phyloP scores from a whole-genome alignment of 2,888 invertebrate genomes.

The Eugnorisma glareosa region DNA sequence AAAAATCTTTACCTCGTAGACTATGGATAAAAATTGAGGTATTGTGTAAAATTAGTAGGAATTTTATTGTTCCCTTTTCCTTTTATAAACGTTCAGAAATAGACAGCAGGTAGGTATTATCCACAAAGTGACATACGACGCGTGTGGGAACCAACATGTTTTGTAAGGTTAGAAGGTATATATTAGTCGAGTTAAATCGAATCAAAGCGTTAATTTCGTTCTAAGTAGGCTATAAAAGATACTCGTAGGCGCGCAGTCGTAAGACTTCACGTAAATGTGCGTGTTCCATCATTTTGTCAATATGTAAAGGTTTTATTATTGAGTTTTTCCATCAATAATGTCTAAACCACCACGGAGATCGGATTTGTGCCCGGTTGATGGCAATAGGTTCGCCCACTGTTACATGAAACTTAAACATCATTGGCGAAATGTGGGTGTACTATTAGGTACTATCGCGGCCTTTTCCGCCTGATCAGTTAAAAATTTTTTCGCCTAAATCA shows the following conservation, averaged over 20 bases:
- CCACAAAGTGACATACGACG: not conserved
- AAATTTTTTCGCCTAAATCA: too few relatives aligned
- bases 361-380: too few relatives aligned
- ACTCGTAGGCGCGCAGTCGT: not conserved
- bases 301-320: not conserved
- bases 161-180: not conserved
- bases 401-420: too few relatives aligned
- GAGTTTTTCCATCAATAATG: not conserved
- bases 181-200: not conserved
- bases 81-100: conserved; percentile 3
- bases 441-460: too few relatives aligned
- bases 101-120: not conserved
- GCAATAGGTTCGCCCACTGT: too few relatives aligned
- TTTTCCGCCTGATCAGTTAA: too few relatives aligned
- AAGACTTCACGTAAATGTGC: not conserved
- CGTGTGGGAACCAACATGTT: not conserved
- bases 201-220: not conserved
- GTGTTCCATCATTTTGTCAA: not conserved
- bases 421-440: too few relatives aligned
- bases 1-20: not conserved
- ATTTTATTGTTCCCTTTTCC: not conserved
- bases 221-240: not conserved
- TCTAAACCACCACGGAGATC: too few relatives aligned
- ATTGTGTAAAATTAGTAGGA: conserved; percentile 1
- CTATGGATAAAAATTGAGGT: conserved; percentile 2